A percentile compares a stretch with the other conserved stretches of the same genome.
phyloP scores from a whole-genome alignment of 2,797 vertebrate genomes.

The Hoplostethus mediterraneus region DNA sequence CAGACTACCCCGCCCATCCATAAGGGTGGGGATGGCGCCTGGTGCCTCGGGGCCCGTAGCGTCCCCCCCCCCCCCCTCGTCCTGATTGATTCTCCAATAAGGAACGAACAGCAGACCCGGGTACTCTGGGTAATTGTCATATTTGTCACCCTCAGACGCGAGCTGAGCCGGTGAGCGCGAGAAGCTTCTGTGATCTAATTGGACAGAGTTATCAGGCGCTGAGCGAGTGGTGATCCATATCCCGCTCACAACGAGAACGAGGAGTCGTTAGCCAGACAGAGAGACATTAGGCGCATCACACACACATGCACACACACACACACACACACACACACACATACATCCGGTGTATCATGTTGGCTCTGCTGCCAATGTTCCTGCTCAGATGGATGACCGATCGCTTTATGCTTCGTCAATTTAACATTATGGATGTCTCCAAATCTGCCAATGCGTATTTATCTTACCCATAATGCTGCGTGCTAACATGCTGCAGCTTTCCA shows the following conservation, averaged over 20 bases:
- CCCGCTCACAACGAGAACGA: constrained; percentile 61
- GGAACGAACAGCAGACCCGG: constrained; percentile 63
- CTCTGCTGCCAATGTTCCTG: constrained; percentile 33
- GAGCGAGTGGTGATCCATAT: constrained; percentile 62
- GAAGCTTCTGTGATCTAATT: constrained; percentile 67
- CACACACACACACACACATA: constrained; percentile 30
- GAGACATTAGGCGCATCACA: constrained; percentile 58
- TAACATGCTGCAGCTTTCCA: no score
- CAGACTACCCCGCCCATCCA: constrained; percentile 30
- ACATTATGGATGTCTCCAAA: no score
- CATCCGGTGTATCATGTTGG: constrained; percentile 33
- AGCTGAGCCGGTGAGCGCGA: constrained; percentile 40
- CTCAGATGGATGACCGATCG: no score
- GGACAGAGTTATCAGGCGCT: constrained; percentile 72
- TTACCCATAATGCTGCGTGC: no score
- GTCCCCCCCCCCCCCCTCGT: background rate
- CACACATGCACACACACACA: constrained; percentile 19
- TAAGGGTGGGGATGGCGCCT: constrained; percentile 4
- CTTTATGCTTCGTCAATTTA: no score
- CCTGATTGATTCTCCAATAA: constrained; percentile 74
- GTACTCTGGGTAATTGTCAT: constrained; percentile 74
- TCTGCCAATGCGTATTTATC: no score
- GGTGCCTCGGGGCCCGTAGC: constrained; percentile 11
- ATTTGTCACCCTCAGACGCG: constrained; percentile 69
- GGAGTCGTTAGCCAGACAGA: constrained; percentile 63